Percentiles rank a stretch among this genome's conserved stretches.
Conservation (phyloP, 2,113 vertebrate genomes). For the Capricornis sumatraensis region DNA sequence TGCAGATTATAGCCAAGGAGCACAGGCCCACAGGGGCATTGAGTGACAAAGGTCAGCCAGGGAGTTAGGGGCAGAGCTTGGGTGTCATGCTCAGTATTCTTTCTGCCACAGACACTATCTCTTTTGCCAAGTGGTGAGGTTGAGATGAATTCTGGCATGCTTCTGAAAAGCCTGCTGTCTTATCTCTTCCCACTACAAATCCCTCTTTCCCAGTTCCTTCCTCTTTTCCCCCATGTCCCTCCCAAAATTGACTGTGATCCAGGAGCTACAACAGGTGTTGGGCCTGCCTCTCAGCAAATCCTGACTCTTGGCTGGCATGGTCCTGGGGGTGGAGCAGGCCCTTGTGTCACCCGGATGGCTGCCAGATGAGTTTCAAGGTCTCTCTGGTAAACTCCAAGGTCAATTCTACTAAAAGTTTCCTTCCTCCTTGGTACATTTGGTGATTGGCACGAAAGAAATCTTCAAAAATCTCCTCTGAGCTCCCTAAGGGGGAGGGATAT, state of each 20-base stretch:
- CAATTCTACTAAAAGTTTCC: not conserved
- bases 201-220: slow-evolving; percentile 21
- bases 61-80: not conserved
- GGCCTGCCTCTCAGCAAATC: slow-evolving; percentile 27
- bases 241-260: slow-evolving; percentile 51
- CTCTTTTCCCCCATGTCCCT: not conserved
- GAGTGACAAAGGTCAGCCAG: slow-evolving; percentile 23
- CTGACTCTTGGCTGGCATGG: slow-evolving; percentile 9
- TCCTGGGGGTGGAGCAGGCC: not conserved
- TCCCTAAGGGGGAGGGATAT: not conserved
- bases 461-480: slow-evolving; percentile 10
- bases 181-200: slow-evolving; percentile 12
- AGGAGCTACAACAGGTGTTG: slow-evolving; percentile 62
- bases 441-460: not conserved
- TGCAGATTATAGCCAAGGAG: slow-evolving; percentile 10
- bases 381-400: slow-evolving; percentile 16
- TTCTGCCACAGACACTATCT: not conserved
- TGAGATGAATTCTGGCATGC: not conserved
- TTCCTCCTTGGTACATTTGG: not conserved
- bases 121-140: not conserved
- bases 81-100: not conserved
- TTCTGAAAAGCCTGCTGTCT: slow-evolving; percentile 12
- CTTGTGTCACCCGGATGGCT: not conserved
- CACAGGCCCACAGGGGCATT: not conserved
- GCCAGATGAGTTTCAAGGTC: slow-evolving; percentile 52